Conservation (phyloP, 2,797 vertebrate genomes). For the Gymnocypris eckloni region DNA sequence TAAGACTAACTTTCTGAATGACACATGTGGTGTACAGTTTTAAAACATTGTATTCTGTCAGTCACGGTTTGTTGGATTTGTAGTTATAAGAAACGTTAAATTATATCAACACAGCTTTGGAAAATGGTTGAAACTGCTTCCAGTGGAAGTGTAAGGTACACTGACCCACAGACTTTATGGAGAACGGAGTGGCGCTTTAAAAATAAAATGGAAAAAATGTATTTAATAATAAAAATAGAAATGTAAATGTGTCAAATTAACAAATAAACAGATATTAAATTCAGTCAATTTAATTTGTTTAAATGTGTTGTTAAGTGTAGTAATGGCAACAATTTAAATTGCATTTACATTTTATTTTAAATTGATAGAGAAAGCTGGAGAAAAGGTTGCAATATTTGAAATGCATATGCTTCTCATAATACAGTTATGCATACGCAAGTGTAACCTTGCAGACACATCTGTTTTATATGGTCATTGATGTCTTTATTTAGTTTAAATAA, state of each 20-base stretch:
- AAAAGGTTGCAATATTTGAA: background rate
- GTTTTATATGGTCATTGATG: background rate
- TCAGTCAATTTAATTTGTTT: background rate
- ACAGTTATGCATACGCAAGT: background rate
- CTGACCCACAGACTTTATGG: background rate
- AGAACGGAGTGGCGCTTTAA: background rate
- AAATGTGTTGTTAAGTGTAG: background rate
- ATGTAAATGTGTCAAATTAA: background rate
- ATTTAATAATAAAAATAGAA: background rate
- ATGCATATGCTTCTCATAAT: background rate
- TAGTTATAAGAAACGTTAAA: too few species aligned
- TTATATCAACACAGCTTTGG: too few species aligned
- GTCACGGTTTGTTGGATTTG: background rate
- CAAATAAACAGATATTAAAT: background rate
- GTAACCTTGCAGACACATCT: background rate
- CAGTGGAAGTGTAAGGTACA: background rate
- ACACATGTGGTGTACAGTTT: background rate
- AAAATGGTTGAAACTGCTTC: background rate
- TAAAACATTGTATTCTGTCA: background rate
- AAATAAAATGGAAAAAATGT: background rate
- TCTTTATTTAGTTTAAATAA: background rate
- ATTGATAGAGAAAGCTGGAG: too few species aligned
- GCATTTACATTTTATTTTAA: background rate
- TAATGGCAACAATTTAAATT: background rate
- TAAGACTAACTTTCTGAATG: conserved; percentile 40